Evolutionary conservation across 2,113 vertebrate species (phyloP).

Genomic region (Perccottus glenii): DNA sequence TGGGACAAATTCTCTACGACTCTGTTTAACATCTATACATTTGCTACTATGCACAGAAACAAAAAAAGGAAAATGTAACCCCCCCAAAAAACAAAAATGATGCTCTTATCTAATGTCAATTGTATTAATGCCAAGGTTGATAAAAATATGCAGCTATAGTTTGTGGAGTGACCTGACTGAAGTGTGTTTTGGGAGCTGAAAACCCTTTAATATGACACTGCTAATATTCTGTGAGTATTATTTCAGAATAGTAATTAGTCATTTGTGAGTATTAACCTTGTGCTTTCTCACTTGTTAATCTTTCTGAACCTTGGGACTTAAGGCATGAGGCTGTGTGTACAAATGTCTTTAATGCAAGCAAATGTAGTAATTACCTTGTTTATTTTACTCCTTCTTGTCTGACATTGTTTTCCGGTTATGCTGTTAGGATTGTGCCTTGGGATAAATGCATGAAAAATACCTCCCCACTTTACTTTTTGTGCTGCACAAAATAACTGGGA

Average conservation of each 20-base stretch:
- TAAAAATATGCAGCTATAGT: too few relatives aligned
- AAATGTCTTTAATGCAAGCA: conserved; percentile 48
- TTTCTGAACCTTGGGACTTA: conserved; percentile 12
- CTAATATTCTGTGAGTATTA: too few relatives aligned
- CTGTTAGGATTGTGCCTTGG: conserved; percentile 44
- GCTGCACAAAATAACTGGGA: conserved; percentile 50
- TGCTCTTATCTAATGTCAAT: conserved; percentile 16
- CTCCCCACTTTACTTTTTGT: conserved; percentile 39
- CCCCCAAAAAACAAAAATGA: too few relatives aligned
- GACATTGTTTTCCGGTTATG: conserved; percentile 37
- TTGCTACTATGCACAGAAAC: conserved; percentile 53
- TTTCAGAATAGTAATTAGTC: too few relatives aligned
- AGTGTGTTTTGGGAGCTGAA: too few relatives aligned
- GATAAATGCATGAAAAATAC: conserved; percentile 52
- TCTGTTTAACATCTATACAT: conserved; percentile 52
- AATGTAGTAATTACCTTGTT: conserved; percentile 60
- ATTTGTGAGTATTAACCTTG: too few relatives aligned
- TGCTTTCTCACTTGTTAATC: conserved; percentile 21
- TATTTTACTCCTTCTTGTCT: conserved; percentile 25
- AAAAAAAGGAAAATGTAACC: conserved; percentile 60
- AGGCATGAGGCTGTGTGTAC: conserved; percentile 5
- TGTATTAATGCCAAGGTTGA: conserved; percentile 15
- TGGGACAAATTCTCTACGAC: conserved; percentile 61
- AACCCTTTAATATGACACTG: too few relatives aligned
- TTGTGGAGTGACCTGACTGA: too few relatives aligned